Base-by-base conservation (phyloP, 2,113 vertebrate species). In the Tyrannus savana region DNA sequence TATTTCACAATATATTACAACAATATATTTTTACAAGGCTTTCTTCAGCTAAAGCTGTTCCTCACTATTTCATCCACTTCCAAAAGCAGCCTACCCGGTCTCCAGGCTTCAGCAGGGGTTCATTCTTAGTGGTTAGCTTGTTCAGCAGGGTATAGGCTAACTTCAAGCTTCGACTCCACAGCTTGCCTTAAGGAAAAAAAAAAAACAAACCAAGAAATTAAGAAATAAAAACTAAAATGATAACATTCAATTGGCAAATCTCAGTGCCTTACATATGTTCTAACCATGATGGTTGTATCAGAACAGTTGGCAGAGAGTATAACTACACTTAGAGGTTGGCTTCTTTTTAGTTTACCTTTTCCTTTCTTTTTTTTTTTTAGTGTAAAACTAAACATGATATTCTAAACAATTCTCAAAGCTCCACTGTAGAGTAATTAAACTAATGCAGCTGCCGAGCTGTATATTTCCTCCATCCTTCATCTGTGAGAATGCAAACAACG, bases 161-260 rank as follows among this genome's bases (percentile, higher is more conserved):
- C 95, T 99, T 99, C 97, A 99, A 98, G 97, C 99, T 99, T 92
- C 99, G 98, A 72, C 98, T 99, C 99, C 99, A 99, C 42, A 99
- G 98, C 96, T 99, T 99, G 82, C 99, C 99, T 99, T 90, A 69
- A 52, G 92, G 93, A 7, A 13, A 49, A 13, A 93, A 85, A 56
- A 80, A 83, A 14, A 49, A 76, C 46, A 63, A 84, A 89, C 88
- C 12, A 66, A 41, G 71, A 83, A 84, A 89, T 90, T 14, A 66
- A 41, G 71, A 83, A 69, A 8, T 0, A 59, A 18, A 66, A 16
- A 41, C 13, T 28, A 55, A 71, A 42, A 84, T 18, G 16, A 27
- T 49, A 55, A 69, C 14, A 35, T 8, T 37, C n/a, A 67, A 62
- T 9, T 39, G 31, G 41, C n/a, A 89, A 63, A 82, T 60, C 27